Evolutionary conservation across 2,888 invertebrate genomes (phyloP), one percentile per base, ranked within the genome.

Genomic region (Melitaea athalia): DNA sequence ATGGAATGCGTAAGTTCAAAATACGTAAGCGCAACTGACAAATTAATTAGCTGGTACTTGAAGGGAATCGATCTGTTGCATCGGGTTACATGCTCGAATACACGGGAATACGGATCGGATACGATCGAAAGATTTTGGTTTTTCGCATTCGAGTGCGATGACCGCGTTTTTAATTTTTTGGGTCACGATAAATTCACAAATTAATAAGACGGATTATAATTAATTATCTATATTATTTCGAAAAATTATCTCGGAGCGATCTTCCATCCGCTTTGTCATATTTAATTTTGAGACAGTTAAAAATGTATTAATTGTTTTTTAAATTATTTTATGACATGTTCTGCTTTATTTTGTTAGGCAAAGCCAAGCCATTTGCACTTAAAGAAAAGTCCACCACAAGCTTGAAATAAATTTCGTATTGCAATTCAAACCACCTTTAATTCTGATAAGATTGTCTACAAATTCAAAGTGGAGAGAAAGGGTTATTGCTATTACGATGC

Each of bases 11-110:
- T 70, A 67, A 59, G 72, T 68, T 70, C 71, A 71, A 78, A 79
- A 76, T 73, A 75, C 74, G 72, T 74, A 73, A 75, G 65, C 73
- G 79, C 75, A 77, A 76, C 82, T 82, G 82, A 84, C 83, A 87
- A 88, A 87, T 88, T 88, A 88, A 89, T 89, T 85, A 88, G 87
- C 85, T 82, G 81, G 80, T 84, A 83, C 80, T 82, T 78, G 80
- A 81, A 83, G 79, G 81, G 83, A 86, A 89, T 91, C 87, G 87
- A 86, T 85, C 82, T 86, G 91, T 81, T 85, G 80, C 75, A 73
- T 89, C 86, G 82, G 77, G 82, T 91, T 86, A 85, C 78, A 84
- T 84, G 89, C 84, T 83, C 84, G 84, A 83, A 84, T 85, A 79
- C 77, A 55, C 72, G 33, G 59, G 70, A 74, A 74, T 59, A 69